Evolutionary conservation across 2,888 invertebrate species (phyloP).

Genomic region (Diarsia brunnea): DNA sequence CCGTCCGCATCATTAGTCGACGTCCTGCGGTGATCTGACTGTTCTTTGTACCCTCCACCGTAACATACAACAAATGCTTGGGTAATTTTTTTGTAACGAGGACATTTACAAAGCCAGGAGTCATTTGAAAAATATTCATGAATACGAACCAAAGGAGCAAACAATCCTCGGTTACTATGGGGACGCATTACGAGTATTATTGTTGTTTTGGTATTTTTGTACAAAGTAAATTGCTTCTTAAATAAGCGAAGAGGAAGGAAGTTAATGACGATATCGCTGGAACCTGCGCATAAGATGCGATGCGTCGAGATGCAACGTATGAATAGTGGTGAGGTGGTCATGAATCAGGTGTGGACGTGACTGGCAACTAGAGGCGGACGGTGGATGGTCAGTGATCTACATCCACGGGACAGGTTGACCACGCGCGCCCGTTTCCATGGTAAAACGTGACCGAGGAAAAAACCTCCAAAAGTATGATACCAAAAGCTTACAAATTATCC

Average conservation of each 20-base stretch:
- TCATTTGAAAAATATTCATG: slow-evolving; percentile 57
- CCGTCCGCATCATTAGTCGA: slow-evolving; percentile 76
- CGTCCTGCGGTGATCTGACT: slow-evolving; percentile 78
- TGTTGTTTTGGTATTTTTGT: slow-evolving; percentile 29
- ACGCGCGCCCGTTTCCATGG: slow-evolving; percentile 59
- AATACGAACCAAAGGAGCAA: slow-evolving; percentile 45
- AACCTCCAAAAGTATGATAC: slow-evolving; percentile 42
- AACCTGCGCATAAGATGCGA: slow-evolving; percentile 32
- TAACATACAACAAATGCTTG: slow-evolving; percentile 70
- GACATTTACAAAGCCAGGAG: slow-evolving; percentile 68
- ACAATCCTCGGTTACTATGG: slow-evolving; percentile 43
- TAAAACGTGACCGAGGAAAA: slow-evolving; percentile 74
- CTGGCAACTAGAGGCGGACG: slow-evolving; percentile 45
- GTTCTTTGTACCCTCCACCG: slow-evolving; percentile 71
- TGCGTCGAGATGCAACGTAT: slow-evolving; percentile 15
- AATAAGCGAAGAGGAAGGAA: slow-evolving; percentile 34
- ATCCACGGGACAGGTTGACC: slow-evolving; percentile 60
- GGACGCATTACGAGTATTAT: slow-evolving; percentile 37
- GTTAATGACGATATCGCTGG: slow-evolving; percentile 21
- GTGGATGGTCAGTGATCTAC: slow-evolving; percentile 61
- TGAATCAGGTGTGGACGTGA: slow-evolving; percentile 61
- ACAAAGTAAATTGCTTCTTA: slow-evolving; percentile 41
- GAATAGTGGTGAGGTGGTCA: slow-evolving; percentile 34
- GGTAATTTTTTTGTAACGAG: slow-evolving; percentile 77
- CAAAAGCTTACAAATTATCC: slow-evolving; percentile 48